Evolutionary conservation across 2,797 vertebrate species (phyloP), one percentile per base, ranked within the genome.

Genomic region (Discoglossus pictus): DNA sequence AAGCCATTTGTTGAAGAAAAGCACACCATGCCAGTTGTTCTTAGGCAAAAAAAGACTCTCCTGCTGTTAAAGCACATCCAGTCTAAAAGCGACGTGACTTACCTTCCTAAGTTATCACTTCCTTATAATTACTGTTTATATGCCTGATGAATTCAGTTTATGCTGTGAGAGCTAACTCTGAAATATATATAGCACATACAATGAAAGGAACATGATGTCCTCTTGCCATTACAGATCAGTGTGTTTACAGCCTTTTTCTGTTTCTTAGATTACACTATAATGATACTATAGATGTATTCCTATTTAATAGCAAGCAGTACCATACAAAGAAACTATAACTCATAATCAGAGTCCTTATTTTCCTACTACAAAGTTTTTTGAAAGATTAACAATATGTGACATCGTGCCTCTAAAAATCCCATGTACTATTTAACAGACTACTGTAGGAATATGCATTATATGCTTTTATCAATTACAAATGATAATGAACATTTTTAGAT

Each of bases 1-100:
- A 70, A 70, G 50, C 67, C 59, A 70, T 70, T 70, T 70, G 59
- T 70, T 63, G 67, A 55, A 62, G 42, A 55, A 54, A 70, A 62
- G 59, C 51, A 70, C 42, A 42, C 59, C 39, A 50, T 21, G 24
- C 35, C 51, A 62, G 51, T 70, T 70, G 23, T 62, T 70, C 59
- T 48, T 34, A 55, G 16, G 27, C 12, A 62, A 69, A 68, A 69
- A 52, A 44, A 12, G 42, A 47, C 31, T 48, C 23, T 56, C 67
- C 20, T 62, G 67, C 67, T 70, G 67, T 70, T 70, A 62, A 70
- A 55, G 23, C 43, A 70, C 51, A 70, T 62, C 67, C 59, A 48
- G 34, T 11, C 59, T 56, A 25, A 48, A 61, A 62, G 59, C 42
- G 38, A 55, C 67, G 51, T 70, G 67, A 38, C 53, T 70, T 48